Evolutionary conservation across 2,797 vertebrate genomes (phyloP), one percentile per base, ranked within the genome.

Genomic region (Catamblyrhynchus diadema): DNA sequence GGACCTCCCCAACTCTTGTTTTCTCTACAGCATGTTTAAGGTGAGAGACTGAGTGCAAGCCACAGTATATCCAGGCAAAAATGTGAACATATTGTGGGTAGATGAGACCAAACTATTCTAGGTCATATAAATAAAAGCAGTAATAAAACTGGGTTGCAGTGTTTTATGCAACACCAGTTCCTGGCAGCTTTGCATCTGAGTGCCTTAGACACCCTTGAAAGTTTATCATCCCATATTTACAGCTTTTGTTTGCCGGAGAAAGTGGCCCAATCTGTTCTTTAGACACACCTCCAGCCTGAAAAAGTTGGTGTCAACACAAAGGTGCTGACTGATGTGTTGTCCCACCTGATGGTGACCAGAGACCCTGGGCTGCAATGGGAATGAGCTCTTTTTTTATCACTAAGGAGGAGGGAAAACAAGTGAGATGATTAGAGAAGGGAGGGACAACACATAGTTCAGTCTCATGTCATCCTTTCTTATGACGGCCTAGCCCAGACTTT

Each of bases 331-430:
- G 15, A 60, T 61, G 42, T 22, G 10, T 28, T 62, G n/a, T 65
- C 42, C 21, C 51, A 41, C 8, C 24, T 54, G 22, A 24, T 22
- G 53, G 47, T 70, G 32, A 73, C 27, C n/a, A 86, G 14, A 51
- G 30, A 17, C 50, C 18, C 3, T 0, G 0, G 80, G 22, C 10
- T 73, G n/a, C 1, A 1, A 3, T 37, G 28, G 39, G 44, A 86
- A 37, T 10, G 15, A 79, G 12, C 17, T 56, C 24, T 39, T 70
- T 73, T 73, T n/a, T 64, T 67, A 6, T 10, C 1, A 0, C 20
- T 62, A 61, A 81, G 11, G 19, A 48, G 24, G 6, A 60, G 33
- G 5, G 8, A 30, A 78, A 61, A 50, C 17, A 62, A 59, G 7
- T 53, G 42, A 70, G 25, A 20, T 10, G 3, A 16, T 47, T 72